These are phyloP conservation scores for Vicugna pacos DNA, from an alignment of 2,113 vertebrate genomes.

Conservation along the genomic window DNA sequence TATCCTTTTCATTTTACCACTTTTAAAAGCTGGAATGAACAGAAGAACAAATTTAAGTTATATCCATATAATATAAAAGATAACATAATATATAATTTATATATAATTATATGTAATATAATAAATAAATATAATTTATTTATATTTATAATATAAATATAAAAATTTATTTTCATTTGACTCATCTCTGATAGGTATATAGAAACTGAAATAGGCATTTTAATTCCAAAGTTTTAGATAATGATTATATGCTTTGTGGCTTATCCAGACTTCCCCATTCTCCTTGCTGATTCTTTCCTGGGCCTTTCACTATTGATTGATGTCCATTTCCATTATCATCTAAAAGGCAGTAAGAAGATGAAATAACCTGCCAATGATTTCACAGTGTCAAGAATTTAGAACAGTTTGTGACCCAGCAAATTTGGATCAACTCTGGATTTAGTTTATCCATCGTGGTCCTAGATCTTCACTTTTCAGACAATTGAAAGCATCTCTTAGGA, in stretches of 20 bases:
- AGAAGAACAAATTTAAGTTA: conserved; percentile 28
- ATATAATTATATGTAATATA: too few species aligned
- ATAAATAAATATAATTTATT: too few species aligned
- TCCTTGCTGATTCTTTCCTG: background rate
- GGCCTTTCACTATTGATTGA: background rate
- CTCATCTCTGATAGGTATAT: background rate
- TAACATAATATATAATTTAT: background rate
- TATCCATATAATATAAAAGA: background rate
- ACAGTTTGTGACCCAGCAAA: background rate
- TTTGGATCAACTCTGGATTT: background rate
- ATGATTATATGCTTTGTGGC: background rate
- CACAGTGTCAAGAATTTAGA: background rate
- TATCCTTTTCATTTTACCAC: background rate
- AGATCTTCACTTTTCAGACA: background rate
- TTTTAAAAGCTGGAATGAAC: conserved; percentile 45
- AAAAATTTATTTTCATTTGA: background rate
- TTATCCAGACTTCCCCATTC: background rate
- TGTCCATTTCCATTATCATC: background rate
- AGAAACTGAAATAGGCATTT: background rate
- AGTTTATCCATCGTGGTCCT: background rate
- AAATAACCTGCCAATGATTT: background rate
- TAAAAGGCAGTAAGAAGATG: background rate
- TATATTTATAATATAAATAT: background rate
- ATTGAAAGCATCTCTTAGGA: background rate
- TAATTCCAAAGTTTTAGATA: background rate